Conservation (phyloP, 2,888 invertebrate genomes). For the Teinopalpus imperialis region DNA sequence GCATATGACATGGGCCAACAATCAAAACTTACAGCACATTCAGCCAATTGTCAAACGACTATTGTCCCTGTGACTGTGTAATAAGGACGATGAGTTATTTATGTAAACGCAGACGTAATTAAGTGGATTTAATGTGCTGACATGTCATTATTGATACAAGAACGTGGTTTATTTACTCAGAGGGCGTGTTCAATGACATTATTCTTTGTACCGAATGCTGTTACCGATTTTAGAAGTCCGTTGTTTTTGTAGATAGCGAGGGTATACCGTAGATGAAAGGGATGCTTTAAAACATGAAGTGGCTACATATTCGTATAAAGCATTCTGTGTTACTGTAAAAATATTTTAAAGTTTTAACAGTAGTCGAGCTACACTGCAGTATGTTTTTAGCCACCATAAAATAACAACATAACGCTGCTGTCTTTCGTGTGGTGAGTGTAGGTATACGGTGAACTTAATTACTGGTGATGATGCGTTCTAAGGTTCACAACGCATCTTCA, state of each 20-base stretch:
- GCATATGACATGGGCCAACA: constrained; percentile 38
- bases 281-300: constrained; percentile 25
- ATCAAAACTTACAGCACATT: constrained; percentile 17
- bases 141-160: constrained; percentile 68
- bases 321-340: no score
- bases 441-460: no score
- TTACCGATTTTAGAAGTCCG: constrained; percentile 34
- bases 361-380: no score
- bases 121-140: constrained; percentile 41
- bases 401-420: no score
- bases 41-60: constrained; percentile 10
- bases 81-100: constrained; percentile 6
- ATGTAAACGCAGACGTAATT: constrained; percentile 14
- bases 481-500: no score
- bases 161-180: constrained; percentile 62
- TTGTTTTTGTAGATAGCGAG: constrained; percentile 40
- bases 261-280: constrained; percentile 33
- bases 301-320: no score
- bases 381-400: no score
- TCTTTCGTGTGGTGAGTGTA: no score
- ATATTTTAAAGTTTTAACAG: no score
- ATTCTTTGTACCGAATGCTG: constrained; percentile 43
- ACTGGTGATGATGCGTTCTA: no score
- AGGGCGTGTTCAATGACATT: constrained; percentile 50
- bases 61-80: constrained; percentile 3